Evolutionary conservation across 2,888 invertebrate genomes (phyloP).

Genomic region (Lymantria monacha): DNA sequence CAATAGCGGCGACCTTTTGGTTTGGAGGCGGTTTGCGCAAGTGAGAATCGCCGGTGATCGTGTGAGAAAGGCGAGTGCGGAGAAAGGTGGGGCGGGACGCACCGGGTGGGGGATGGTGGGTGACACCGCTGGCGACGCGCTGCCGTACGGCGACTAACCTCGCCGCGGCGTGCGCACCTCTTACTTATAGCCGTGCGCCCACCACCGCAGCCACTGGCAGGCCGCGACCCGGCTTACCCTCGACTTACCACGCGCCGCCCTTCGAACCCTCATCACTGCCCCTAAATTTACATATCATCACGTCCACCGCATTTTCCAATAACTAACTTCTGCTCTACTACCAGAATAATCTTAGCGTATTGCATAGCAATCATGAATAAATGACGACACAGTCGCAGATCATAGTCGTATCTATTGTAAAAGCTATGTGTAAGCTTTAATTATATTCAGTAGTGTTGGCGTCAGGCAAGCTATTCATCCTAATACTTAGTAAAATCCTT

Average conservation of each 20-base stretch:
- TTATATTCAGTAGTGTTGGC: too few species aligned
- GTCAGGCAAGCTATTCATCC: too few species aligned
- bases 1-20: constrained; percentile 79
- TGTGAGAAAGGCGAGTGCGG: constrained; percentile 75
- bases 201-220: constrained; percentile 30
- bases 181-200: constrained; percentile 78
- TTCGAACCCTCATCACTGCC: constrained; percentile 16
- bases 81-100: constrained; percentile 54
- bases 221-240: constrained; percentile 2
- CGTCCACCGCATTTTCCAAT: not conserved
- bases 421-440: too few species aligned
- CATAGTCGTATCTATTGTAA: too few species aligned
- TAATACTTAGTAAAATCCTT: too few species aligned
- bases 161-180: constrained; percentile 73
- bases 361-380: too few species aligned
- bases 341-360: too few species aligned
- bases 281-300: not conserved
- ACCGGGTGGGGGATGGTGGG: constrained; percentile 57
- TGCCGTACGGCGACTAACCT: constrained; percentile 80
- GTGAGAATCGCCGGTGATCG: constrained; percentile 72
- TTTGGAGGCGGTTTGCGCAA: constrained; percentile 75
- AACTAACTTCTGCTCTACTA: too few species aligned
- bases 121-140: constrained; percentile 69
- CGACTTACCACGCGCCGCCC: constrained; percentile 19
- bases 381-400: too few species aligned